Evolutionary conservation across 1,140 invertebrate species (phyloP), one percentile per base, ranked within the genome.

Genomic region (Holcopasites calliopsidis): DNA sequence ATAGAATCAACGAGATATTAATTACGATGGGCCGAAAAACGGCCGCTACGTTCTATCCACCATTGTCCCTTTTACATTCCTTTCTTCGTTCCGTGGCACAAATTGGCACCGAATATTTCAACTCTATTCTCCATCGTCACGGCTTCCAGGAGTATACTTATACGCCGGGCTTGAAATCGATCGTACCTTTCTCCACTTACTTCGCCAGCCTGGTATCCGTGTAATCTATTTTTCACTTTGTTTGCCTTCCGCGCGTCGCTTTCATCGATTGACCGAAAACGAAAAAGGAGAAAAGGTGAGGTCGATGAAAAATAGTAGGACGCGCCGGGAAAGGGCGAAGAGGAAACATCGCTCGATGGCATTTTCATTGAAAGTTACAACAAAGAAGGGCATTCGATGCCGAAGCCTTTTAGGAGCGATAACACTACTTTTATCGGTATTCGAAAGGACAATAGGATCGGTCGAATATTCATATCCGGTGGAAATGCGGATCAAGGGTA

Each of bases 171-270:
- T 11, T 3, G 50, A 35, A 50, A 73, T 73, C 60, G 71, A 65
- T 73, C 35, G 47, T 42, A 38, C 8, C 60, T 61, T 73, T 65
- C 55, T 57, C 44, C 38, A 18, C n/a, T 33, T 64, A 54, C 60
- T n/a, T 61, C 31, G 57, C 16, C 23, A 31, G 10, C 26, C 40
- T 28, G 60, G 71, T 2, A 44, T 73, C 21, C 38, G 26, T 50
- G n/a, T 42, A 65, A 47, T 77, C 23, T 66, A 76, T 73, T 73
- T 76, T 49, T 60, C 16, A 35, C 52, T 50, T 55, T 61, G 38
- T 76, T 68, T 54, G 38, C 70, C 26, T 35, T n/a, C 23, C 33
- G 28, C 50, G 54, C 23, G 66, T 42, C 38, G 35, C 16, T 33
- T 38, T n/a, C 38, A 57, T 72, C 50, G 52, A 28, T n/a, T n/a